Conservation (phyloP, 2,888 invertebrate species). For the Yponomeuta evonymella region DNA sequence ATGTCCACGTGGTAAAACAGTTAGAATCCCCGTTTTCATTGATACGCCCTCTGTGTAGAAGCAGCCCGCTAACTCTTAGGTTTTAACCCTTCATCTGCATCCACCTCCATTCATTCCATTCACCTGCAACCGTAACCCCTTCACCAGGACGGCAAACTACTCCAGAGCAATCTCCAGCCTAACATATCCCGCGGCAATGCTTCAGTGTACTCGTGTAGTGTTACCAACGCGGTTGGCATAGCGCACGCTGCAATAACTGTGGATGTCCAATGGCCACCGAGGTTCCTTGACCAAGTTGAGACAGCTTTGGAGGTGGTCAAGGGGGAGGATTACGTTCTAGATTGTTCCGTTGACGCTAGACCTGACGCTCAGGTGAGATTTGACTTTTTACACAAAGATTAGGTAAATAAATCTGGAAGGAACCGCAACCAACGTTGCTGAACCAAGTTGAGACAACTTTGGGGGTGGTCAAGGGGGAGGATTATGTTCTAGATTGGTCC, state of each 20-base stretch:
- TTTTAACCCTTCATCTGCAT: background rate
- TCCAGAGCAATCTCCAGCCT: background rate
- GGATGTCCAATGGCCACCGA: slow-evolving; percentile 70
- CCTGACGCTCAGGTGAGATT: slow-evolving; percentile 51
- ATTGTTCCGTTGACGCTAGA: slow-evolving; percentile 50
- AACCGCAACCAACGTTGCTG: slow-evolving; percentile 60
- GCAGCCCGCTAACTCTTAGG: background rate
- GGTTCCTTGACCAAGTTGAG: slow-evolving; percentile 27
- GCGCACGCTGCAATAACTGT: slow-evolving; percentile 55
- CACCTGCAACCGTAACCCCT: no score
- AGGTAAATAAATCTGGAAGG: slow-evolving; percentile 42
- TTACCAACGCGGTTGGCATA: slow-evolving; percentile 75
- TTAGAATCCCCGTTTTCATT: no score
- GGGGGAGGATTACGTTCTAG: slow-evolving; percentile 45
- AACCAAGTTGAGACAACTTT: slow-evolving; percentile 21
- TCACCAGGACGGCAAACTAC: slow-evolving; percentile 41
- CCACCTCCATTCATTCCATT: background rate
- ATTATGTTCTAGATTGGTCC: slow-evolving; percentile 49
- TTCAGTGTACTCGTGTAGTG: slow-evolving; percentile 76
- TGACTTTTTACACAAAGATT: no score
- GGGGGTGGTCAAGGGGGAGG: slow-evolving; percentile 42
- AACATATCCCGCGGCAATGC: slow-evolving; percentile 59
- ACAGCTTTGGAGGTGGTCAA: slow-evolving; percentile 34
- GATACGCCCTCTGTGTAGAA: no score
- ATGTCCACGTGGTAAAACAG: no score